Evolutionary conservation across 2,797 vertebrate species (phyloP).

Genomic region (Pantherophis alleghaniensis): DNA sequence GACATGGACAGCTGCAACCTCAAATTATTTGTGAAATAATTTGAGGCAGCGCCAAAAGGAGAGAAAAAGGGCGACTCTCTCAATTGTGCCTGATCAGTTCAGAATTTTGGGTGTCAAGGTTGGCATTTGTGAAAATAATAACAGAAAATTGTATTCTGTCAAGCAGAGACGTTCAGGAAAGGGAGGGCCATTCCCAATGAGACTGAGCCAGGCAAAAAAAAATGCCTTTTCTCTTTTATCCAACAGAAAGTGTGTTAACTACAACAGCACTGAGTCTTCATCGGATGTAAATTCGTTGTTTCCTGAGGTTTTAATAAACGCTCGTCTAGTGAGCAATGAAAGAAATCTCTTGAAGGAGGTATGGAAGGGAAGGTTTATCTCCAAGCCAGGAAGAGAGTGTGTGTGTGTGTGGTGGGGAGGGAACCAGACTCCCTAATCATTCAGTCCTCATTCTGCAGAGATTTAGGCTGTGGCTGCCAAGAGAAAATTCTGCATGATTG

Average conservation of each 20-base stretch:
- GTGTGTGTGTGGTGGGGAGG: too few species aligned
- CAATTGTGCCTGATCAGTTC: background rate
- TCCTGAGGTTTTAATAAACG: slow-evolving; percentile 59
- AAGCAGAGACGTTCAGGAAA: background rate
- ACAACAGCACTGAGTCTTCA: slow-evolving; percentile 42
- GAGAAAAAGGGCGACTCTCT: background rate
- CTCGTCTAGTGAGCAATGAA: slow-evolving; percentile 36
- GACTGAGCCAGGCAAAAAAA: slow-evolving; percentile 39
- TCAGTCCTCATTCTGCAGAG: slow-evolving; percentile 34
- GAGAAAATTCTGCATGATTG: slow-evolving; percentile 42
- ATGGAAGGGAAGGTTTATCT: slow-evolving; percentile 56
- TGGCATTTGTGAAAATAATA: background rate
- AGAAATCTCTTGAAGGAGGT: slow-evolving; percentile 33
- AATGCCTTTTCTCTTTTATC: slow-evolving; percentile 13
- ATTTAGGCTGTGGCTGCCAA: slow-evolving; percentile 26
- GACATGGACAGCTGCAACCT: background rate
- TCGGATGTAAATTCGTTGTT: slow-evolving; percentile 50
- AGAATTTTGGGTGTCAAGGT: background rate
- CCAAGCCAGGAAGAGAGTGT: background rate
- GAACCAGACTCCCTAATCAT: slow-evolving; percentile 37
- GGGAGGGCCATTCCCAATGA: background rate
- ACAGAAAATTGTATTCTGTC: slow-evolving; percentile 42
- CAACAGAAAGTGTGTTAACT: slow-evolving; percentile 37
- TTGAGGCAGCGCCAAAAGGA: background rate
- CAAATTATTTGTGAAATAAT: background rate